Evolutionary conservation across 2,113 vertebrate genomes (phyloP), one percentile per base, ranked within the genome.

Genomic region (Sebastes fasciatus): DNA sequence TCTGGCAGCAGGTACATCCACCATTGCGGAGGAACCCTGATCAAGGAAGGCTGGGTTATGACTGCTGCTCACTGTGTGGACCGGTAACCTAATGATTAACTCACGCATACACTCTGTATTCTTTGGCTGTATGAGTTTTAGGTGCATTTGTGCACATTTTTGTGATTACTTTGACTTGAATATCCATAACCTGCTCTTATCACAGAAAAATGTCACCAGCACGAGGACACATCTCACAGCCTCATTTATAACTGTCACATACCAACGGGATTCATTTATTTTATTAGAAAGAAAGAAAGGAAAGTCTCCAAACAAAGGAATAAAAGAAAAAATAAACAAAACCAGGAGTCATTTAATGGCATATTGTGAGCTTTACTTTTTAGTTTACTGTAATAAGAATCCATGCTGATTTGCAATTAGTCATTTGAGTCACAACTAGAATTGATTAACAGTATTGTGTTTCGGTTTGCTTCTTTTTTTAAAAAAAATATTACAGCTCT

Each of bases 61-160:
- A 98, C 96, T 0, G 97, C 97, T 4, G 97, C 97, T 90, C 97
- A 97, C 82, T 98, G 97, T 13, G 93, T 94, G 83, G 94, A 93
- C 91, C 93, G 93, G 94, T 95, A 88, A 54, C 42, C 58, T 52
- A 55, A 73, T 62, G 42, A 82, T 85, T 70, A 67, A 58, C 73
- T 45, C n/a, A 7, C 21, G 42, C 63, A 49, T 4, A 60, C 0
- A 26, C 13, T 43, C 5, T 5, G 16, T 68, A 12, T 62, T 61
- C 13, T 19, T 57, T n/a, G 46, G 65, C 60, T 58, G 49, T 23
- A 2, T 63, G 12, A 26, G 14, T 26, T 26, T 72, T 21, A 26
- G 14, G 5, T 64, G 10, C 16, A 54, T 46, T 23, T 17, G 6
- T 43, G 14, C 1, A 12, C 4, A 17, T n/a, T 49, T 70, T 40